These are phyloP conservation scores for Caenorhabditis drosophilae DNA, from an alignment of 2,888 invertebrate species.

Conservation along the genomic window DNA sequence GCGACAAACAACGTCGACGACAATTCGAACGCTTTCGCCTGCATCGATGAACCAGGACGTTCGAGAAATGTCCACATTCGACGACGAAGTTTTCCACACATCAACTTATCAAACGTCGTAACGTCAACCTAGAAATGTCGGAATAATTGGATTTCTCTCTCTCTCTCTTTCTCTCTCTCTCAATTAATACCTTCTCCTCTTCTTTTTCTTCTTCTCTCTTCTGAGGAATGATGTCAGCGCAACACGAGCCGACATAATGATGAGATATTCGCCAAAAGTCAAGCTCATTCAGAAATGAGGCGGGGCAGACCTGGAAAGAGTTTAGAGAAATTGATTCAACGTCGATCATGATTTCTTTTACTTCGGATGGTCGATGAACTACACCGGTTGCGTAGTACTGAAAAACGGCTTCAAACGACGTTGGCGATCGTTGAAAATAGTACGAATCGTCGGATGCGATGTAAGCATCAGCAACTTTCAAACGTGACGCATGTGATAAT, in stretches of 20 bases:
- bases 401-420: slow-evolving; percentile 63
- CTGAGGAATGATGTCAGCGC: slow-evolving; percentile 63
- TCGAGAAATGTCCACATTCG: slow-evolving; percentile 69
- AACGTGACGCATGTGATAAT: slow-evolving; percentile 59
- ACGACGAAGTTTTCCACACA: slow-evolving; percentile 62
- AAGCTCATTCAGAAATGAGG: slow-evolving; percentile 63
- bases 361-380: slow-evolving; percentile 66
- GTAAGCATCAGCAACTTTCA: slow-evolving; percentile 66
- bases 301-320: slow-evolving; percentile 58
- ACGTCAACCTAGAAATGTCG: slow-evolving; percentile 61
- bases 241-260: slow-evolving; percentile 64
- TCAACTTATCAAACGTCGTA: slow-evolving; percentile 66
- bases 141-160: background rate
- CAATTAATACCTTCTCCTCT: slow-evolving; percentile 56
- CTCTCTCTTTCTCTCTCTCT: background rate
- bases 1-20: slow-evolving; percentile 67
- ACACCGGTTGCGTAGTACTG: slow-evolving; percentile 68
- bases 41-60: slow-evolving; percentile 51
- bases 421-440: slow-evolving; percentile 66
- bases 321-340: background rate
- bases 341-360: slow-evolving; percentile 4
- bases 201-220: slow-evolving; percentile 60
- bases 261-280: slow-evolving; percentile 67
- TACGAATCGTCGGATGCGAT: slow-evolving; percentile 63
- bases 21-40: slow-evolving; percentile 66